Conservation (phyloP, 2,797 vertebrate species). For the Chlorospingus flavigularis region DNA sequence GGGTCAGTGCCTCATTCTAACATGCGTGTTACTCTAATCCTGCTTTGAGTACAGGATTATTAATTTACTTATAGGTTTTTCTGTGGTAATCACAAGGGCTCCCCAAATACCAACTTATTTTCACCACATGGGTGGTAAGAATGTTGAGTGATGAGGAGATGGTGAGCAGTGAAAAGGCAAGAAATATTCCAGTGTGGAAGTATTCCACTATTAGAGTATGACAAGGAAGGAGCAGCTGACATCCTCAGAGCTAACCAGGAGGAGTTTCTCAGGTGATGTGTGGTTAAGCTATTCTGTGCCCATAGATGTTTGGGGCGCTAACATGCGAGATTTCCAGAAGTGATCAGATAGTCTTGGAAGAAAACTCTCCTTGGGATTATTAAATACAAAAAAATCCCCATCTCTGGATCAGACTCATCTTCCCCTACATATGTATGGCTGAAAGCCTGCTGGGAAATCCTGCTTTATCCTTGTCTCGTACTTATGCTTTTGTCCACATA, state of each 20-base stretch:
- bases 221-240: not conserved
- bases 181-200: not conserved
- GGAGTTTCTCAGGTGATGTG: not conserved
- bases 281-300: not conserved
- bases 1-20: slow-evolving; percentile 58
- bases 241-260: not conserved
- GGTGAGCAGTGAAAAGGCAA: not conserved
- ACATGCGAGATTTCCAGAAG: not conserved
- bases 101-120: not conserved
- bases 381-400: not conserved
- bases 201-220: not conserved
- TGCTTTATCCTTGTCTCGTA: not conserved
- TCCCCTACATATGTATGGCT: not conserved
- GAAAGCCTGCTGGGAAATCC: not conserved
- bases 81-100: slow-evolving; percentile 24
- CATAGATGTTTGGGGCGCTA: not conserved
- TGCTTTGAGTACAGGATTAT: slow-evolving; percentile 47
- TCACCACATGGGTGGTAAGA: not conserved
- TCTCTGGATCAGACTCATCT: not conserved
- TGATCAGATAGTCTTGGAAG: not conserved
- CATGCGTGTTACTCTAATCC: slow-evolving; percentile 45
- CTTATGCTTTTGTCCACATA: not conserved
- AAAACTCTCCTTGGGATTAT: not conserved
- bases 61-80: slow-evolving; percentile 56
- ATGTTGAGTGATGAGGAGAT: not conserved